A percentile compares a stretch with the other conserved stretches of the same genome.
Conservation (phyloP, 2,113 vertebrate genomes). For the Oxyruncus cristatus region DNA sequence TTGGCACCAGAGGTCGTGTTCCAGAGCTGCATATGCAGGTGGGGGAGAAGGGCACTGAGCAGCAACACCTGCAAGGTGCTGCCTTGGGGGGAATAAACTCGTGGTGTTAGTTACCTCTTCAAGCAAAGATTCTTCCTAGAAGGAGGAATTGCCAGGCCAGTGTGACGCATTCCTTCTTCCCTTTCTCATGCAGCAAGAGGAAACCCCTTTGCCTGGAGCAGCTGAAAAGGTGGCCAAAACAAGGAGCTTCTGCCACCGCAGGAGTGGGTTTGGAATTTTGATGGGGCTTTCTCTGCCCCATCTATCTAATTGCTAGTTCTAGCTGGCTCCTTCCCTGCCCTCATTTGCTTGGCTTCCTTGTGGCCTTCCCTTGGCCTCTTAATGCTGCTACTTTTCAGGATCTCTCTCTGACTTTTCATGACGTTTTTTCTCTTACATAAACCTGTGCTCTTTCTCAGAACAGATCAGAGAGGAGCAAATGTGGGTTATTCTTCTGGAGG, state of each 20-base stretch:
- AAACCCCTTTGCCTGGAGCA: background rate
- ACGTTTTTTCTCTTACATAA: background rate
- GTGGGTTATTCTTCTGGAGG: background rate
- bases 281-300: background rate
- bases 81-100: background rate
- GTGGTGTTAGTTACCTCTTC: background rate
- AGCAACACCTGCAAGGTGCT: background rate
- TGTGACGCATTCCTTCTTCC: background rate
- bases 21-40: rapidly evolving
- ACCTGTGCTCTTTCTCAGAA: background rate
- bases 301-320: background rate
- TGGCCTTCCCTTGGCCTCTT: background rate
- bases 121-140: background rate
- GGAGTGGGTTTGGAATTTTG: background rate
- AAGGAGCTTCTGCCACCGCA: background rate
- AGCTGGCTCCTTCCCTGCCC: background rate
- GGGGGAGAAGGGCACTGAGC: background rate
- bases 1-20: background rate
- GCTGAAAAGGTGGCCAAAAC: background rate
- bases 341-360: background rate
- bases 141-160: background rate
- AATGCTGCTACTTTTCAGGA: background rate
- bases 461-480: background rate
- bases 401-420: background rate
- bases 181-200: background rate